phyloP scores from a whole-genome alignment of 1,140 invertebrate species.

The Chlorops oryzae region DNA sequence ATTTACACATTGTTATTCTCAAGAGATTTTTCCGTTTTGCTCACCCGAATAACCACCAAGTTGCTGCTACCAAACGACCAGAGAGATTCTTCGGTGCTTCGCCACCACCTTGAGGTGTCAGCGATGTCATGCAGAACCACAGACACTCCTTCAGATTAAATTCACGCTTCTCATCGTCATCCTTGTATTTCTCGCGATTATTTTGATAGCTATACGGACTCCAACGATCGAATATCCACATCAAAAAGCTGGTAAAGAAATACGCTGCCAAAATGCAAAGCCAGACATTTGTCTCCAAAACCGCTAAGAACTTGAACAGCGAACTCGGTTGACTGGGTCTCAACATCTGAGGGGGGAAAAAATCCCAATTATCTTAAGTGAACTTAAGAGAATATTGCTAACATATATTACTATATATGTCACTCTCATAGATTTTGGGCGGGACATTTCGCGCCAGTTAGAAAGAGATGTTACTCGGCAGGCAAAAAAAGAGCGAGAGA shows the following conservation, averaged over 20 bases:
- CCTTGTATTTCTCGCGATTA: constrained; percentile 85
- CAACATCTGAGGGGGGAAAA: too few species aligned
- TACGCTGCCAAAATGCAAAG: constrained; percentile 91
- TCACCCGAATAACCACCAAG: constrained; percentile 94
- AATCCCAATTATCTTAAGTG: too few species aligned
- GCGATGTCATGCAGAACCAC: constrained; percentile 98
- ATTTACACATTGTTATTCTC: neutral
- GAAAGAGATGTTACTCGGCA: too few species aligned
- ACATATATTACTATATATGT: too few species aligned
- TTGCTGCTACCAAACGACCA: constrained; percentile 85
- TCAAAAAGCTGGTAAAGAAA: constrained; percentile 87
- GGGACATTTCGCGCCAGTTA: too few species aligned
- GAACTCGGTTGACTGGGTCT: constrained; percentile 67
- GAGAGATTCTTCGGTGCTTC: constrained; percentile 94
- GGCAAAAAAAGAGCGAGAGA: too few species aligned
- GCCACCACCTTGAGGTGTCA: constrained; percentile 81
- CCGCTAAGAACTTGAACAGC: constrained; percentile 94
- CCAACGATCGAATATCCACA: constrained; percentile 94
- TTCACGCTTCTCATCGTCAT: constrained; percentile 90
- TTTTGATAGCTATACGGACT: constrained; percentile 96
- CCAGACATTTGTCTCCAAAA: constrained; percentile 94
- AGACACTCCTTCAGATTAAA: constrained; percentile 94
- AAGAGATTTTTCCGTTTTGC: neutral
- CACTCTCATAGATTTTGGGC: too few species aligned
- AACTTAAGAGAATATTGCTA: too few species aligned